Evolutionary conservation across 2,888 invertebrate species (phyloP), one percentile per base, ranked within the genome.

Genomic region (Anthophora plumipes): DNA sequence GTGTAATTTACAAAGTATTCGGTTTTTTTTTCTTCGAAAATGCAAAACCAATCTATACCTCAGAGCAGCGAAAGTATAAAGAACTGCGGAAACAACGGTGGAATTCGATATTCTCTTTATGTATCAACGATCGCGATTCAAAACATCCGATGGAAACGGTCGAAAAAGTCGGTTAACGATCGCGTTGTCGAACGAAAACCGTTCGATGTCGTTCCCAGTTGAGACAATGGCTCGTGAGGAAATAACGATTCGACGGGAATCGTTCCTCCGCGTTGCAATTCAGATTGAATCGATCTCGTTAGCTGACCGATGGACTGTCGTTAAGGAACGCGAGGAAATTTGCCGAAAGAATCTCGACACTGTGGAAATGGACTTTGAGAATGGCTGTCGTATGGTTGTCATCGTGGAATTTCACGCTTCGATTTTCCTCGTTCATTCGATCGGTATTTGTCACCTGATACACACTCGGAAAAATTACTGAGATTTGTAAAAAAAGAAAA

Each of bases 201-300:
- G 60, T 22, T 43, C 22, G 43, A 25, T 46, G 46, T n/a, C 31
- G 25, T 46, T 25, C 12, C n/a, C 12, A 14, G 46, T n/a, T 8
- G 46, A 63, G 25, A 63, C 63, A 63, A 63, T 46, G 63, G 63
- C 63, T 31, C 14, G 46, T 7, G 31, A 46, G 25, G 41, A 63
- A 46, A 46, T 63, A 63, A 63, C 63, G 63, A 63, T 63, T 46
- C 25, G n/a, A 12, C 25, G 46, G n/a, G 14, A 31, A 43, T 3
- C 46, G 46, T 31, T 46, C 22, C 17, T 25, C n/a, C 43, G 61
- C 25, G 43, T 61, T 17, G 63, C 31, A 63, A 31, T 63, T 46
- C 46, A 12, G 25, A 46, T 63, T 31, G 46, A 63, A 63, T 46
- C 63, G 63, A 63, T 63, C 63, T 63, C 63, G 63, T 63, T 63